Conservation (phyloP, 2,113 vertebrate genomes). For the Syngnathus scovelli region DNA sequence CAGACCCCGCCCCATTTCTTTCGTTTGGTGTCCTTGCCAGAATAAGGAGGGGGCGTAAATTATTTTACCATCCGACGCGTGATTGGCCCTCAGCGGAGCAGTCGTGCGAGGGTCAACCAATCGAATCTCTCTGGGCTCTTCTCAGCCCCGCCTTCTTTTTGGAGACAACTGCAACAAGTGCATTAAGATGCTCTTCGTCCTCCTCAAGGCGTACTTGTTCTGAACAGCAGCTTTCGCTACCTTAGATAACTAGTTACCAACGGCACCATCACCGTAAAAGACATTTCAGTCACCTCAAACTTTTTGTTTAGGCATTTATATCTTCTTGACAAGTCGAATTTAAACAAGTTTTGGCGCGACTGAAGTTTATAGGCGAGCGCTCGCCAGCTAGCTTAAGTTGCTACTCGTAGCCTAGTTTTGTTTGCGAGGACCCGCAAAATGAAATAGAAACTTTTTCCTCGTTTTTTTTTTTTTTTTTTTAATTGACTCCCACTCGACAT, state of each 20-base stretch:
- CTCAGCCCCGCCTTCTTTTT: slow-evolving; percentile 31
- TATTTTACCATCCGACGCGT: accelerated
- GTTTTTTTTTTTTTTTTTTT: slow-evolving; percentile 14
- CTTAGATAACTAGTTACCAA: background rate
- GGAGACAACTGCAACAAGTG: slow-evolving; percentile 71
- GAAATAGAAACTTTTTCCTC: slow-evolving; percentile 44
- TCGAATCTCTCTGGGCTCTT: slow-evolving; percentile 13
- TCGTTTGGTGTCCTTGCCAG: background rate
- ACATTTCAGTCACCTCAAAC: background rate
- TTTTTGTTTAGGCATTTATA: background rate
- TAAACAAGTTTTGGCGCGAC: background rate
- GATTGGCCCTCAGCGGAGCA: slow-evolving; percentile 42
- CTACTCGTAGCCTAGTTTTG: slow-evolving; percentile 36
- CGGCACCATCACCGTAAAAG: background rate
- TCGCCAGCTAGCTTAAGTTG: slow-evolving; percentile 42
- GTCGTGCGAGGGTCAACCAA: slow-evolving; percentile 43
- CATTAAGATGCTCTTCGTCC: slow-evolving; percentile 56
- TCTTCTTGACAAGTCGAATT: background rate
- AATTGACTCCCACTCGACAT: slow-evolving; percentile 33
- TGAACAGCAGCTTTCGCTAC: slow-evolving; percentile 9
- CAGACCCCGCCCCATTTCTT: background rate
- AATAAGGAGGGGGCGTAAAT: background rate
- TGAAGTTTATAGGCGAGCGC: slow-evolving; percentile 33
- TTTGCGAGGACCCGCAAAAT: slow-evolving; percentile 10
- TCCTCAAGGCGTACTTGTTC: slow-evolving; percentile 11